phyloP scores from a whole-genome alignment of 1,140 invertebrate genomes.

The Cherax quadricarinatus region DNA sequence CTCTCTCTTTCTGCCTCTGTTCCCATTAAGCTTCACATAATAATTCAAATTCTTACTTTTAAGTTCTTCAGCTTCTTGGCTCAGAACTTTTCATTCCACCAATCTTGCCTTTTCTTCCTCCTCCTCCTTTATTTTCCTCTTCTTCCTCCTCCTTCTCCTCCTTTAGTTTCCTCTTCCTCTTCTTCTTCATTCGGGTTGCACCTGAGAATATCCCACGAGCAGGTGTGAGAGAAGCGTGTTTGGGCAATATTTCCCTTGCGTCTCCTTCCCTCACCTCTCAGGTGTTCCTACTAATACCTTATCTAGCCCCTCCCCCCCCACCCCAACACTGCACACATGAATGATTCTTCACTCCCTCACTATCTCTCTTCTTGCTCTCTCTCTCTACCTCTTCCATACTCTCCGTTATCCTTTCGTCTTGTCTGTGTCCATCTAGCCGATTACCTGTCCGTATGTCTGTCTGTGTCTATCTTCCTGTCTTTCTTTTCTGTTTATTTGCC shows the following conservation, averaged over 20 bases:
- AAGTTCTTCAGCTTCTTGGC: too few relatives aligned
- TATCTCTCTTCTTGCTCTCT: not conserved
- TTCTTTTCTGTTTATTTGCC: too few relatives aligned
- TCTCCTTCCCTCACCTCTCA: not conserved
- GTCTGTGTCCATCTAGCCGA: too few relatives aligned
- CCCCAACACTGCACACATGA: too few relatives aligned
- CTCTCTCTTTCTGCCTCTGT: not conserved
- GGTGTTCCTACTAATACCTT: too few relatives aligned
- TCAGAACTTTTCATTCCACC: too few relatives aligned
- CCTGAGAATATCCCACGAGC: not conserved
- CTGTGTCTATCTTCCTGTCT: too few relatives aligned
- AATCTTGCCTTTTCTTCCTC: not conserved
- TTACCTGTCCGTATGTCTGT: too few relatives aligned
- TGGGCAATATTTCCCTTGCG: not conserved
- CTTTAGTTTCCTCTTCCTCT: not conserved
- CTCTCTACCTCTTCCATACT: not conserved
- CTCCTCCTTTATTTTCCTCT: not conserved
- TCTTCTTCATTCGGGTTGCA: not conserved
- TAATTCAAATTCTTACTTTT: too few relatives aligned
- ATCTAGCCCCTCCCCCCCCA: too few relatives aligned
- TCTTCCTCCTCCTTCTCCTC: not conserved
- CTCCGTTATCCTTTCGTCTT: too few relatives aligned
- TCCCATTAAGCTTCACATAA: not conserved
- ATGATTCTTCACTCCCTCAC: not conserved
- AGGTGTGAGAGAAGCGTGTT: not conserved